Base-by-base conservation (phyloP, 2,888 invertebrate genomes). In the Sympetrum striolatum region DNA sequence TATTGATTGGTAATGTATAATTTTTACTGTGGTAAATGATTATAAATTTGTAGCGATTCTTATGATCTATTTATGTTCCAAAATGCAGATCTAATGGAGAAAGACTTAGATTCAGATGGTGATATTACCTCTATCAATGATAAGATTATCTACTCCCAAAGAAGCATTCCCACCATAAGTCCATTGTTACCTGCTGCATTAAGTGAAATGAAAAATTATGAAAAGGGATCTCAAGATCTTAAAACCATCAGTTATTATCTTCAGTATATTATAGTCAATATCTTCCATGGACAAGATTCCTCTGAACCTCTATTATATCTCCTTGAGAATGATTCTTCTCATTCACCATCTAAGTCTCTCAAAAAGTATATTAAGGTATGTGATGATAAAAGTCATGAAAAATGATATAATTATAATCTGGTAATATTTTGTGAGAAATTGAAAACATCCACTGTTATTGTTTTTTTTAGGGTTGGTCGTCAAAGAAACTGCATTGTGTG, bases 161-260 rank as follows among this genome's bases (percentile, higher is more conserved):
- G 60, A 31, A 37, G 18, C 60, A n/a, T 10, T 37, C 37, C 60
- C 14, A 86, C 86, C 18, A 37, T 86, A 31, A 86, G 86, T 37
- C 86, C 86, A 12, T 60, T 86, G 35, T 37, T 86, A 31, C 86
- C 86, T 22, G 86, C 86, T n/a, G 86, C 86, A n/a, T n/a, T 86
- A 37, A 35, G 37, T 86, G 60, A 86, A 64, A 37, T 60, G 37
- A 31, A 64, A 37, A 86, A 60, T 10, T 86, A 86, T 37, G 22
- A 35, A 8, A 22, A 14, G 53, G 60, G 14, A 60, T 37, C 86
- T 86, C 58, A 37, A 64, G 39, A 60, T 37, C 10, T n/a, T 37
- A n/a, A 64, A 39, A 12, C n/a, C 4, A 22, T 86, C 18, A 86
- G 60, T 86, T 12, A 37, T 39, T 86, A 58, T 37, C 35, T 86